Percentiles rank a stretch among this genome's conserved stretches.
Evolutionary conservation across 1,140 invertebrate species (phyloP).

Genomic region (Drosophila murphyi): DNA sequence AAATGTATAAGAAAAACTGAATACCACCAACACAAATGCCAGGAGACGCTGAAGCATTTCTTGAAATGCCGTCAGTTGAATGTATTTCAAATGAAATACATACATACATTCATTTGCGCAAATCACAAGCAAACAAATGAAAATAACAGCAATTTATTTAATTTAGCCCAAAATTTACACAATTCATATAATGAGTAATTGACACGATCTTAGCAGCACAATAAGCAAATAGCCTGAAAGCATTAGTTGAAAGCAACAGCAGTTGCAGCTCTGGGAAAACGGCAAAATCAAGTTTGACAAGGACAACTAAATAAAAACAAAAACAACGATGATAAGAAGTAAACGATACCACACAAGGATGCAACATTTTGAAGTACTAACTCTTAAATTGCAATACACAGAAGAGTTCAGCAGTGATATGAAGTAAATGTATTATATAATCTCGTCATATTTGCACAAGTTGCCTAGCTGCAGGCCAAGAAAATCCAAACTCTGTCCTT

Average conservation of each 20-base stretch:
- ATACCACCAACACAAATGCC: constrained; percentile 13
- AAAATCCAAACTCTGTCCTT: background rate
- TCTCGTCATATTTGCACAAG: constrained; percentile 54
- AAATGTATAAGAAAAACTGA: background rate
- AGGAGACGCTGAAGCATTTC: constrained; percentile 16
- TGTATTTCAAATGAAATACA: background rate
- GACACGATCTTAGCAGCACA: constrained; percentile 33
- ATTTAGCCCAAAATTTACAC: constrained; percentile 40
- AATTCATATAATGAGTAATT: constrained; percentile 58
- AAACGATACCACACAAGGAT: constrained; percentile 9
- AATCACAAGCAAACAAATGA: constrained; percentile 27
- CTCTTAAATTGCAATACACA: constrained; percentile 65
- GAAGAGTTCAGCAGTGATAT: constrained; percentile 38
- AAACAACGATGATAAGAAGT: constrained; percentile 22
- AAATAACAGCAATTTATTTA: constrained; percentile 39
- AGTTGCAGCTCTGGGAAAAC: constrained; percentile 22
- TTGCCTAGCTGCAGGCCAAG: constrained; percentile 18
- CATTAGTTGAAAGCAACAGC: constrained; percentile 4
- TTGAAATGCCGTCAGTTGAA: constrained; percentile 4
- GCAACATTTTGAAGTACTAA: constrained; percentile 34
- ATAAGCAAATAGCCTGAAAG: constrained; percentile 33
- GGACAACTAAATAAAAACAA: background rate
- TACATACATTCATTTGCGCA: constrained; percentile 11
- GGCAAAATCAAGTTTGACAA: constrained; percentile 30
- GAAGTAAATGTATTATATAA: constrained; percentile 18